These are phyloP conservation scores for Acleris laterana DNA, from an alignment of 2,888 invertebrate genomes.

Conservation along the genomic window DNA sequence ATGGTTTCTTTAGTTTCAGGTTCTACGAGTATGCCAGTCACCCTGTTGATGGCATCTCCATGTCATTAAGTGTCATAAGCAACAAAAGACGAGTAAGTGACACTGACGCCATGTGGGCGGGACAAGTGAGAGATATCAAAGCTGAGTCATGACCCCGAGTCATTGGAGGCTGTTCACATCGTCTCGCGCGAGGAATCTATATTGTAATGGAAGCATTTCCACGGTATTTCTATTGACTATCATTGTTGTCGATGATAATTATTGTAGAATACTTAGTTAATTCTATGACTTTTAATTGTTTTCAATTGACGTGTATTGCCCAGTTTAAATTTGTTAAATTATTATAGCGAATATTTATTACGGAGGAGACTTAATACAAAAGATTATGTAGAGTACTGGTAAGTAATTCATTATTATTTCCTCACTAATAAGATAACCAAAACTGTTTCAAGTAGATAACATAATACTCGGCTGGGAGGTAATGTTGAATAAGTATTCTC, in stretches of 20 bases:
- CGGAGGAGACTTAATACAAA: background rate
- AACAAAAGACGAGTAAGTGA: constrained; percentile 30
- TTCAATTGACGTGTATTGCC: background rate
- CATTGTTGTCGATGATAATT: constrained; percentile 3
- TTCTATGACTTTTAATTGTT: constrained; percentile 12
- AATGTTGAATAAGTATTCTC: too few species aligned
- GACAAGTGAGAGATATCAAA: constrained; percentile 21
- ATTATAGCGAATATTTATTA: background rate
- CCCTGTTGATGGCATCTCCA: constrained; percentile 19
- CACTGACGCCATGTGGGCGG: constrained; percentile 28
- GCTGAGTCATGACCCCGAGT: constrained; percentile 22
- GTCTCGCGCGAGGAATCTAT: constrained; percentile 16
- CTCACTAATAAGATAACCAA: too few species aligned
- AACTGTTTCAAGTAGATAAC: too few species aligned
- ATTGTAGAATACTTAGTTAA: constrained; percentile 22
- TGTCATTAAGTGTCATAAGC: constrained; percentile 26
- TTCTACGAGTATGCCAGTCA: constrained; percentile 14
- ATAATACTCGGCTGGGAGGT: too few species aligned
- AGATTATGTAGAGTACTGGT: too few species aligned
- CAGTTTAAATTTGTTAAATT: background rate
- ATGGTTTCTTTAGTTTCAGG: background rate
- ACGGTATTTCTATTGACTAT: constrained; percentile 18
- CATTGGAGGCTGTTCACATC: constrained; percentile 26
- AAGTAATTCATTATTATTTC: too few species aligned
- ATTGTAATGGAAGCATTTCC: constrained; percentile 25